Evolutionary conservation across 2,113 vertebrate species (phyloP).

Genomic region (Axis porcinus): DNA sequence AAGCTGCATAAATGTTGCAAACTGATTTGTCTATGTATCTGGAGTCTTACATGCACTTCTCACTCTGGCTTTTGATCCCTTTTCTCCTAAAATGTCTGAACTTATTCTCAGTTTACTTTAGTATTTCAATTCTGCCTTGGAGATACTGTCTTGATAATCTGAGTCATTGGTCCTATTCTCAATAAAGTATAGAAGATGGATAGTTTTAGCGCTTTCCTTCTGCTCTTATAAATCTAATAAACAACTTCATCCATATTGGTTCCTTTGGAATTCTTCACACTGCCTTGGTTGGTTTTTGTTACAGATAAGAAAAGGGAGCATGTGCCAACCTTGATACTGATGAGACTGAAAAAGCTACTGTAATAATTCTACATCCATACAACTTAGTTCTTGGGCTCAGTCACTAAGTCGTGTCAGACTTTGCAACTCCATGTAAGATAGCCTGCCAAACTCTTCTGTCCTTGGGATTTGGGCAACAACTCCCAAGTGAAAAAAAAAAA

Average conservation of each 20-base stretch:
- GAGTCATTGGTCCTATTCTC: constrained; percentile 55
- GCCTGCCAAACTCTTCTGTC: not conserved
- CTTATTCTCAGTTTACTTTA: constrained; percentile 36
- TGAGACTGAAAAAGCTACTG: constrained; percentile 38
- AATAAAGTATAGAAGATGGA: constrained; percentile 55
- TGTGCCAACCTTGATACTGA: constrained; percentile 58
- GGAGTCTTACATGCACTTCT: not conserved
- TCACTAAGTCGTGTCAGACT: not conserved
- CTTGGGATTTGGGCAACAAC: not conserved
- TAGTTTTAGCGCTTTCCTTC: constrained; percentile 49
- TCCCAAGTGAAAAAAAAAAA: not conserved
- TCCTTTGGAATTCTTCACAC: constrained; percentile 47
- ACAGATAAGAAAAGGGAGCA: constrained; percentile 54
- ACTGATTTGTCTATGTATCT: not conserved
- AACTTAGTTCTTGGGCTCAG: constrained; percentile 16
- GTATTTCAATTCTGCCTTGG: constrained; percentile 53
- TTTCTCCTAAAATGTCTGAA: constrained; percentile 31
- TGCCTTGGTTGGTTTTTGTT: constrained; percentile 48
- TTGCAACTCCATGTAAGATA: not conserved
- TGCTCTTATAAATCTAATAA: constrained; percentile 67
- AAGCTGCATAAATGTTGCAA: not conserved
- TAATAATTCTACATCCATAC: constrained; percentile 54
- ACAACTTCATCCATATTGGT: constrained; percentile 38
- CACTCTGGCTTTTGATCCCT: not conserved
- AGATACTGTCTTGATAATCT: constrained; percentile 46